Evolutionary conservation across 2,797 vertebrate species (phyloP).

Genomic region (Neomorphus geoffroyi): DNA sequence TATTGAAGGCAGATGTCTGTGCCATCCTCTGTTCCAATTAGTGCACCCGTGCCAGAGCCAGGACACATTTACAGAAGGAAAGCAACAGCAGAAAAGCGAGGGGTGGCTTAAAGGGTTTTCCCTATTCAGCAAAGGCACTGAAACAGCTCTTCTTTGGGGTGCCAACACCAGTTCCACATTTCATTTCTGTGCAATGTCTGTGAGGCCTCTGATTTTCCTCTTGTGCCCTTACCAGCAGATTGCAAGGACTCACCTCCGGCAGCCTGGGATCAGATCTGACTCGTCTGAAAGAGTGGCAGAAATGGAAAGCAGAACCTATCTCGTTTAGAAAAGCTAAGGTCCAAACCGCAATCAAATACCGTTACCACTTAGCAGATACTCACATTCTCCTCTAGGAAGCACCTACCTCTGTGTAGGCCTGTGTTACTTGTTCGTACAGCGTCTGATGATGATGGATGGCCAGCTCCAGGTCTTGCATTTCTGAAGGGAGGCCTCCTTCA

Average conservation of each 20-base stretch:
- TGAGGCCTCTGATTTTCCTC: neutral
- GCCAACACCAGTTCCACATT: neutral
- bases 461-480: constrained; percentile 96
- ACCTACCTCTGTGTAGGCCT: constrained; percentile 93
- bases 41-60: neutral
- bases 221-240: neutral
- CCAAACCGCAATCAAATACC: neutral
- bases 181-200: neutral
- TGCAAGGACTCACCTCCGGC: neutral
- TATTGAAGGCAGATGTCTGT: neutral
- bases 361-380: neutral
- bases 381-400: neutral
- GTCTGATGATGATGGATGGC: constrained; percentile 98
- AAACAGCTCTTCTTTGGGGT: neutral
- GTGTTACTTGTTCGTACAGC: constrained; percentile 96
- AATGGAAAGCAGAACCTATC: neutral
- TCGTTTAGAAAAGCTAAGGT: neutral
- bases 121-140: neutral
- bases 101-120: neutral
- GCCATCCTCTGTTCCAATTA: neutral
- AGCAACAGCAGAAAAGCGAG: neutral
- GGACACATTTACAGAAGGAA: neutral
- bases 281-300: neutral
- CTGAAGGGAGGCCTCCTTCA: constrained; percentile 92
- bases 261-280: neutral